These are phyloP conservation scores for Tragulus kanchil DNA, from an alignment of 2,113 vertebrate genomes.

Conservation along the genomic window DNA sequence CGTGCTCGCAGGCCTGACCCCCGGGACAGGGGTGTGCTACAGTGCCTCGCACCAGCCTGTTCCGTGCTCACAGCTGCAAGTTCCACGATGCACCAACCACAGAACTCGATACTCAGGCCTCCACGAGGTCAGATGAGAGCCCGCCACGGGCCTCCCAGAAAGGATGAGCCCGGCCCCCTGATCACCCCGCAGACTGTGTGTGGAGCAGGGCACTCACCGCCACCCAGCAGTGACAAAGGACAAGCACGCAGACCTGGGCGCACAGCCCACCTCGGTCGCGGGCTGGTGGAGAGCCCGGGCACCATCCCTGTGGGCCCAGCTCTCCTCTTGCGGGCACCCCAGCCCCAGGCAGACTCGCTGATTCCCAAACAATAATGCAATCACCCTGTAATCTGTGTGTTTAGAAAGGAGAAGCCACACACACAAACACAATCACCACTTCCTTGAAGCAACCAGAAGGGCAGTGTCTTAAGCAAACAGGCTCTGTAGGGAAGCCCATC, in stretches of 20 bases:
- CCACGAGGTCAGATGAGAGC: not conserved
- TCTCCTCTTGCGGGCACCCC: not conserved
- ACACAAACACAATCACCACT: not conserved
- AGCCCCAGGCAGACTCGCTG: not conserved
- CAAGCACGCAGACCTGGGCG: not conserved
- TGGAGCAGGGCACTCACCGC: fast-evolving
- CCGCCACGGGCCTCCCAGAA: not conserved
- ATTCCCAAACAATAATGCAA: constrained; percentile 32
- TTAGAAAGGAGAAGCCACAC: constrained; percentile 50
- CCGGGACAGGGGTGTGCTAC: not conserved
- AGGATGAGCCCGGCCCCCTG: not conserved
- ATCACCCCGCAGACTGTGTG: not conserved
- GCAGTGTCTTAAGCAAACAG: constrained; percentile 7
- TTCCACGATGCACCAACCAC: not conserved
- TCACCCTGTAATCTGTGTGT: constrained; percentile 26
- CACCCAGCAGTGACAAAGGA: not conserved
- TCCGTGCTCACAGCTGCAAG: not conserved
- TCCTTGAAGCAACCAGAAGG: constrained; percentile 14
- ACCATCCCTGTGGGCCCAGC: not conserved
- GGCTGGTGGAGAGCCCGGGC: not conserved
- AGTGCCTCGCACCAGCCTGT: not conserved
- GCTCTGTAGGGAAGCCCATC: not conserved
- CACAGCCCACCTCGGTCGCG: not conserved
- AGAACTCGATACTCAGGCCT: not conserved
- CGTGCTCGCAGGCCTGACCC: not conserved